phyloP scores from a whole-genome alignment of 2,797 vertebrate genomes.

The Paramormyrops hopkinsi region DNA sequence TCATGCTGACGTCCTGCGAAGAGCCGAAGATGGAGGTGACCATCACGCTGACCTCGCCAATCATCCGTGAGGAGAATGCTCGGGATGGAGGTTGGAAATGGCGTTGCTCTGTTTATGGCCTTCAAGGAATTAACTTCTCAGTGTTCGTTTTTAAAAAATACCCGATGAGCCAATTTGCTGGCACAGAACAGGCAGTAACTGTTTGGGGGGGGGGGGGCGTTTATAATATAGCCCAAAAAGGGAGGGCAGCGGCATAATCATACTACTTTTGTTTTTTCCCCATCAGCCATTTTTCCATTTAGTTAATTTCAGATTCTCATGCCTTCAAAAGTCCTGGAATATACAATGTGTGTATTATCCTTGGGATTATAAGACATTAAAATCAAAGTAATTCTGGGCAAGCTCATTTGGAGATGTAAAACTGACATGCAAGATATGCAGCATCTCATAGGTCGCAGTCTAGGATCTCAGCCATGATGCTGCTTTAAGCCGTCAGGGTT shows the following conservation, averaged over 20 bases:
- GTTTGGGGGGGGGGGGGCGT: neutral
- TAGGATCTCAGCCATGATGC: neutral
- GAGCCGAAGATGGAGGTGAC: conserved; percentile 99
- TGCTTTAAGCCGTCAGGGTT: neutral
- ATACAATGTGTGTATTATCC: neutral
- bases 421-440: neutral
- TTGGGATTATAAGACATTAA: neutral
- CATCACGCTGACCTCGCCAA: conserved; percentile 91
- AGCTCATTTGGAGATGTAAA: neutral
- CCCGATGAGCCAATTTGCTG: conserved; percentile 83
- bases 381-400: neutral
- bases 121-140: conserved; percentile 46
- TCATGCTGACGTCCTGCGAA: conserved; percentile 80
- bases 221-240: neutral
- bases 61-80: conserved; percentile 87
- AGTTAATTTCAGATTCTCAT: conserved; percentile 30
- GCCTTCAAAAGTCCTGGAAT: conserved; percentile 46
- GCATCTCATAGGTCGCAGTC: neutral
- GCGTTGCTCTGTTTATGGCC: conserved; percentile 1
- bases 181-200: conserved; percentile 59
- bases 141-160: conserved; percentile 38
- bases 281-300: conserved; percentile 1
- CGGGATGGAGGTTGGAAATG: conserved; percentile 93
- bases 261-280: neutral
- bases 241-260: neutral